Base-by-base conservation (phyloP, 1,140 invertebrate species). In the Globodera rostochiensis region DNA sequence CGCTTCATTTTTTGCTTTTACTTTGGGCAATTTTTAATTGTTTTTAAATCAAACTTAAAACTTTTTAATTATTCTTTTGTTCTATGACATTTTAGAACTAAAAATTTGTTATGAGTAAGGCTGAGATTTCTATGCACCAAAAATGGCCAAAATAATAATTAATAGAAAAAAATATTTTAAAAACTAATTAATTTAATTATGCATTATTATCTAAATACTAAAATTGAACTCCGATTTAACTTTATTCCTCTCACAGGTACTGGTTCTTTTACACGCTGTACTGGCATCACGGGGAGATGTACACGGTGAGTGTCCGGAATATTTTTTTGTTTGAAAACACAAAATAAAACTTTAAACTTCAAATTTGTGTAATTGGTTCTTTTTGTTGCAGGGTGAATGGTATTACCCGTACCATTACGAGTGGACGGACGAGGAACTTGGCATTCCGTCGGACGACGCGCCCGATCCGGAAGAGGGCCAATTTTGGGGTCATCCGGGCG, bases 381-480 rank as follows among this genome's bases (percentile, higher is more conserved):
- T n/a, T 60, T 60, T 53, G 50, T 79, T 88, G 82, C 79, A 89
- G 83, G 88, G 88, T 4, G 86, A 89, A 73, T 88, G 79, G 78
- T 89, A 89, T 75, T 83, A 85, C 83, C 88, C 88, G 46, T 89
- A 89, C 77, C 50, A 84, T 9, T 67, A 77, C 49, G 88, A 89
- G 74, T 89, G 88, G 73, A 84, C 86, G 5, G 88, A 89, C 73
- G 88, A 88, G 74, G 88, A 89, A 79, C 82, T 89, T 73, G 88
- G 88, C 49, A 90, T 89, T 82, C 88, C 88, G 46, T 71, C 88
- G 8, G 88, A 89, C 73, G 82, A 79, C 60, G 88, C 86, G 4
- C 81, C 77, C 9, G 88, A 89, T 87, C 88, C 88, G n/a, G 88
- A 89, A 82, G 36, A 36, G 36, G 25, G 69, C 69, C 69, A 71